These are phyloP conservation scores for Xiphydria camelus DNA, from an alignment of 2,888 invertebrate species.

Conservation along the genomic window DNA sequence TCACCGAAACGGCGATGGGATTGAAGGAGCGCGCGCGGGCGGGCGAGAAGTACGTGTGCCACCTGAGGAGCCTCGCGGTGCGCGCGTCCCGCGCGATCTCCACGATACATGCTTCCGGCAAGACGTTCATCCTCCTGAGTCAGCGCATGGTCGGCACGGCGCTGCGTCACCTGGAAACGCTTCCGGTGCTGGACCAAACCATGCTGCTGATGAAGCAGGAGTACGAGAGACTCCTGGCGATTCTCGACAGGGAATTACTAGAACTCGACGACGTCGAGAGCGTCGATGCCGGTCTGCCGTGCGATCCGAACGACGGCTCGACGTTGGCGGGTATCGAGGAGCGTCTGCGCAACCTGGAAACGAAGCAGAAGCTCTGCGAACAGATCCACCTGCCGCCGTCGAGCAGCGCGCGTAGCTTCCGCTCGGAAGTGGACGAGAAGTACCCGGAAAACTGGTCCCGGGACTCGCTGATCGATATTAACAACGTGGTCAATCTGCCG, in stretches of 20 bases:
- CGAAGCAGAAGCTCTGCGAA: constrained; percentile 31
- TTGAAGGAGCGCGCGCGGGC: constrained; percentile 50
- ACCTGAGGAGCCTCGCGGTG: constrained; percentile 49
- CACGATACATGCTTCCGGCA: constrained; percentile 50
- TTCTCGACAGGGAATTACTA: constrained; percentile 52
- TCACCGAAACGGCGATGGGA: constrained; percentile 57
- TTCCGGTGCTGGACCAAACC: constrained; percentile 23
- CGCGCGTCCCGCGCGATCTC: constrained; percentile 50
- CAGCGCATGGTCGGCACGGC: constrained; percentile 44
- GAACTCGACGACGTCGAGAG: constrained; percentile 47
- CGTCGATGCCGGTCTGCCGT: constrained; percentile 24
- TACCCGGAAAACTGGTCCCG: constrained; percentile 59
- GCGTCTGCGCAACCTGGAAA: constrained; percentile 50
- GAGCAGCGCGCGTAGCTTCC: constrained; percentile 48
- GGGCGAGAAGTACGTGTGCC: constrained; percentile 55
- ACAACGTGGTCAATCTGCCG: constrained; percentile 55
- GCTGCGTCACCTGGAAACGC: constrained; percentile 34
- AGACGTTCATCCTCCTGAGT: constrained; percentile 47
- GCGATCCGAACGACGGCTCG: constrained; percentile 17
- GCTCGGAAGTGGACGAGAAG: constrained; percentile 58
- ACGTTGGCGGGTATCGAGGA: constrained; percentile 44
- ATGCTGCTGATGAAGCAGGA: constrained; percentile 18
- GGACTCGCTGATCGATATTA: constrained; percentile 57
- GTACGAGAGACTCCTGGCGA: constrained; percentile 47
- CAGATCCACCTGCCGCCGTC: constrained; percentile 31